Base-by-base conservation (phyloP, 1,140 invertebrate genomes). In the Lepidurus packardi region DNA sequence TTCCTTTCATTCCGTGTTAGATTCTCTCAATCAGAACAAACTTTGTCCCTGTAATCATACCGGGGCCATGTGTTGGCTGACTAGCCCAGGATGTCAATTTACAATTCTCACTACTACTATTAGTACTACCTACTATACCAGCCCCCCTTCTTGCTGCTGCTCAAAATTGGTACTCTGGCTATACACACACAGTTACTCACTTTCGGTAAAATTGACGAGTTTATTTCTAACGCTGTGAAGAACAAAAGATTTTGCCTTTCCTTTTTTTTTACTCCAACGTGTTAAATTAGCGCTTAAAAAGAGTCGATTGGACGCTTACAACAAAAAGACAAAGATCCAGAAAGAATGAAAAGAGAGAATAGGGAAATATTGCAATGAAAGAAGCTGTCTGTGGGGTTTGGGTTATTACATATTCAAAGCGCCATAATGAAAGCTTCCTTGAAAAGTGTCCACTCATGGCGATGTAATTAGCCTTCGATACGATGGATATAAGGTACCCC, bases 371-470 rank as follows among this genome's bases (percentile, higher is more conserved):
- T 34, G 34, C 34, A 34, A 34, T 65, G 53, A 21, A 65, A 21
- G 53, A 16, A 21, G 53, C 21, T 13, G 53, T 7, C 53, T 65
- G 16, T 65, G 53, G 53, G 16, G 13, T 65, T 34, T 34, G 3
- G 53, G 53, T 65, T 65, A 65, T 65, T 65, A 65, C 53, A 13
- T 65, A 65, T 65, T 65, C 53, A 65, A 13, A 21, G 21, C 16
- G 16, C 16, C 21, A 65, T 65, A 65, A 65, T 65, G 13, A 21
- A 16, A 65, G 53, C 53, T 65, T 65, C 34, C 53, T 65, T 13
- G 53, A 65, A 65, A 65, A 65, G 53, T 65, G 53, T 65, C 53
- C 53, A 65, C 53, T 65, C 53, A 65, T 65, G 53, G 53, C 53
- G 53, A 65, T 65, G 53, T 65, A 65, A 65, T 65, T 65, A 65